Evolutionary conservation across 2,797 vertebrate species (phyloP).

Genomic region (Pagetopsis macropterus): DNA sequence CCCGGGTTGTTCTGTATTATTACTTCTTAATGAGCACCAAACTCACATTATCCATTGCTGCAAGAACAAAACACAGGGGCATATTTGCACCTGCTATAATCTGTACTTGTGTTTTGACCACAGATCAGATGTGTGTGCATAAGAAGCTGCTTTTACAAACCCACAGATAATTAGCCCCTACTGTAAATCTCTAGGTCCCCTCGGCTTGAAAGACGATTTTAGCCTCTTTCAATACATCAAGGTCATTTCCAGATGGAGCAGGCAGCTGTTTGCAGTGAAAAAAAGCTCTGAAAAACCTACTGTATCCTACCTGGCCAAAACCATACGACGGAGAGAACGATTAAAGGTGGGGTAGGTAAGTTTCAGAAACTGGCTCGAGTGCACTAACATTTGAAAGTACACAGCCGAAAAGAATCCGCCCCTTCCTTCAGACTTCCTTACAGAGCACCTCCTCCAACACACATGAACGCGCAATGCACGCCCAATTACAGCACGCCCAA

Average conservation of each 20-base stretch:
- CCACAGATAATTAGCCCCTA: not conserved
- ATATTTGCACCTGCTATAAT: conserved; percentile 1
- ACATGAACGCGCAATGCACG: too few species aligned
- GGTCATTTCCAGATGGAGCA: too few species aligned
- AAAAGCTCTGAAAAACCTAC: not conserved
- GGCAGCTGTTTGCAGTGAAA: too few species aligned
- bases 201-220: not conserved
- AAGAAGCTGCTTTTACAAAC: not conserved
- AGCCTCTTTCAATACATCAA: not conserved
- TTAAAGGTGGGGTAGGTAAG: too few species aligned
- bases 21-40: not conserved
- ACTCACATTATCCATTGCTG: not conserved
- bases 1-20: conserved; percentile 3
- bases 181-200: not conserved
- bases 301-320: not conserved
- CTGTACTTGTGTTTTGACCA: not conserved
- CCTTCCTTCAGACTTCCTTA: too few species aligned
- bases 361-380: too few species aligned
- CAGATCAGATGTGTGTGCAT: not conserved
- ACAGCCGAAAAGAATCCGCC: too few species aligned
- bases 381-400: too few species aligned
- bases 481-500: too few species aligned
- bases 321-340: not conserved
- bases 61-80: not conserved
- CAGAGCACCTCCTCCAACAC: too few species aligned